Evolutionary conservation across 2,113 vertebrate genomes (phyloP), one percentile per base, ranked within the genome.

Genomic region (Hyperoodon ampullatus): DNA sequence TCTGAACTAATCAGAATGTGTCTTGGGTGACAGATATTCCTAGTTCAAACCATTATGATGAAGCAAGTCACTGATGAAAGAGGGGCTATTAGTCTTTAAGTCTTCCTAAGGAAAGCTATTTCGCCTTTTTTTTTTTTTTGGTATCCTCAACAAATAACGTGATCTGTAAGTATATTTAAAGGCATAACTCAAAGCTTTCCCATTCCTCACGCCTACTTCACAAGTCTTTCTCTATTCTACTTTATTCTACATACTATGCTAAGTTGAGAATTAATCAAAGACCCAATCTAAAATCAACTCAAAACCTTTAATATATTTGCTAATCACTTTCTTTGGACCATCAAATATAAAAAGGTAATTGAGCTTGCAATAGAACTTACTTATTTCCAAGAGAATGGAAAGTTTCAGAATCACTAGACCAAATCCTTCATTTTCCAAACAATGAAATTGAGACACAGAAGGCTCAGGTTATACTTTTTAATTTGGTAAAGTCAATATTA

Each of bases 271-370:
- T 93, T 70, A 89, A 87, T 95, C 93, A 90, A 77, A 88, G 60
- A 82, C 4, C 6, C 66, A 96, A 87, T 88, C 85, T 85, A 90
- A 65, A 92, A 55, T 90, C 92, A 92, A 74, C 21, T 80, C 77
- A 84, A 93, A 94, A 61, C 6, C 68, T 87, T 82, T 88, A 92
- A 86, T 93, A 70, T 35, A 87, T 89, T 89, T 96, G 60, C 87
- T 92, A 87, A 87, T 95, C 63, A 97, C 30, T 98, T 78, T 95
- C 83, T 92, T 72, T 93, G 66, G 47, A 86, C 78, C 28, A 96
- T 96, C 86, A 96, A 80, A 94, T 78, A 91, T 94, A 94, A 93
- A 90, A 66, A 94, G 33, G 90, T 84, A 95, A 95, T 74, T 93
- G 94, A 84, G 58, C 87, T 95, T 94, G 18, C 77, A 96, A 93